Base-by-base conservation (phyloP, 2,797 vertebrate genomes). In the Rhinoraja longicauda region DNA sequence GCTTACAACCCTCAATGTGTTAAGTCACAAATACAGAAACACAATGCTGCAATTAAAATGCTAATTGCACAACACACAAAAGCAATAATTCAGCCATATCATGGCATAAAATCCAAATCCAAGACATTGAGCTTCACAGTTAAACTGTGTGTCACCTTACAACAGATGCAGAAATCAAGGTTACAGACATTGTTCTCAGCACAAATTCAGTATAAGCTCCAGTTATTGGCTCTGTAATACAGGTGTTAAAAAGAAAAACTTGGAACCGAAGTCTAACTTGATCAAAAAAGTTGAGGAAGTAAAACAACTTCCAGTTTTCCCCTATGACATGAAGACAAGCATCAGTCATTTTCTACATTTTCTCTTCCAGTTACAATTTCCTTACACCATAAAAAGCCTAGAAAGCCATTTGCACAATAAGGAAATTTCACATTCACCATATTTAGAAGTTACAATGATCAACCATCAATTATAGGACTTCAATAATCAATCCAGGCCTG, bases 141-240 rank as follows among this genome's bases (percentile, higher is more conserved):
- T 91, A 72, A 91, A 91, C 90, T 91, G 70, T 91, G 94, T 95
- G 97, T 98, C 97, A 98, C 98, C 98, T 97, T 98, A 97, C 97
- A 98, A 98, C 97, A 98, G 97, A 97, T 97, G 97, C 97, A 97
- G 97, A 97, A 97, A 95, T 72, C 67, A 91, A 72, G 45, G 24
- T 72, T 32, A 90, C 86, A 67, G 62, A 45, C 21, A 91, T 72
- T 91, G 32, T 72, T 17, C 90, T 91, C 70, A 73, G 36, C 39
- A 73, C 90, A 91, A 91, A 32, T 39, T 72, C 90, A 91, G 45
- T 90, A 45, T 91, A 91, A 91, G 24, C 90, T 91, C 86, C 90
- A 73, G 19, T 73, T 45, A 73, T 91, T 91, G 67, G 90, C 64
- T 64, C 82, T 91, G 70, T 45, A 45, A 36, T 91, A 73, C 15